Percentiles rank a stretch among this genome's conserved stretches.
Evolutionary conservation across 2,888 invertebrate genomes (phyloP).

Genomic region (Crossocerus cetratus): DNA sequence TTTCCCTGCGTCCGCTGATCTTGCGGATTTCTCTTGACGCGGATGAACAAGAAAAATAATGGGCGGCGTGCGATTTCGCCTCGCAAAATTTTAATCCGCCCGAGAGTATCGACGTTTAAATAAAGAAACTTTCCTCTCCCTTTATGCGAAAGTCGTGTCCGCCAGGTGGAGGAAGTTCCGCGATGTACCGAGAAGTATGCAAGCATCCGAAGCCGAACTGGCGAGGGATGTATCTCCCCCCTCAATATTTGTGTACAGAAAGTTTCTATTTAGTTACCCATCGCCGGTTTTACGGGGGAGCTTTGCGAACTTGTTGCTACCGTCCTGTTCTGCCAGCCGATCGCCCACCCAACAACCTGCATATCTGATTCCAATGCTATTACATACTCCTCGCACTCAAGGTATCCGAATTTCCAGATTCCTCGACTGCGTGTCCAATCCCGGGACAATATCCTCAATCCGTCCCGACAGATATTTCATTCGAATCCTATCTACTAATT

Average conservation of each 20-base stretch:
- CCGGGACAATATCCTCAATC: neutral
- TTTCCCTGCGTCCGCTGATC: too few species aligned
- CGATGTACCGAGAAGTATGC: constrained; percentile 46
- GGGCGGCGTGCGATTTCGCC: neutral
- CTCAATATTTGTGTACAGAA: constrained; percentile 53
- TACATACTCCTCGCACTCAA: neutral
- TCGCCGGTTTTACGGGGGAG: neutral
- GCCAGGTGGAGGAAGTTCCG: constrained; percentile 45
- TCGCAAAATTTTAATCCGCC: constrained; percentile 51
- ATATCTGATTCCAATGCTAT: constrained; percentile 9
- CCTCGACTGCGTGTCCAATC: too few species aligned
- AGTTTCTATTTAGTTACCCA: constrained; percentile 39
- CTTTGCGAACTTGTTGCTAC: constrained; percentile 19
- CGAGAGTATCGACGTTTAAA: constrained; percentile 47
- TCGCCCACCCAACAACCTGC: neutral
- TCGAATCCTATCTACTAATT: constrained; percentile 2
- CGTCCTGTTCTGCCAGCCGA: too few species aligned
- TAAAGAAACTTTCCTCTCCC: constrained; percentile 49
- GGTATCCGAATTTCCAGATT: neutral
- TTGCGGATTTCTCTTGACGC: too few species aligned
- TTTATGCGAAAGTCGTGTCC: constrained; percentile 55
- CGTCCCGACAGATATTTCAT: neutral
- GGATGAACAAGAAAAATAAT: too few species aligned
- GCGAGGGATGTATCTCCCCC: constrained; percentile 43
- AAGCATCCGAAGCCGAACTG: constrained; percentile 34